Evolutionary conservation across 1,140 invertebrate species (phyloP), one percentile per base, ranked within the genome.

Genomic region (Piezodorus guildinii): DNA sequence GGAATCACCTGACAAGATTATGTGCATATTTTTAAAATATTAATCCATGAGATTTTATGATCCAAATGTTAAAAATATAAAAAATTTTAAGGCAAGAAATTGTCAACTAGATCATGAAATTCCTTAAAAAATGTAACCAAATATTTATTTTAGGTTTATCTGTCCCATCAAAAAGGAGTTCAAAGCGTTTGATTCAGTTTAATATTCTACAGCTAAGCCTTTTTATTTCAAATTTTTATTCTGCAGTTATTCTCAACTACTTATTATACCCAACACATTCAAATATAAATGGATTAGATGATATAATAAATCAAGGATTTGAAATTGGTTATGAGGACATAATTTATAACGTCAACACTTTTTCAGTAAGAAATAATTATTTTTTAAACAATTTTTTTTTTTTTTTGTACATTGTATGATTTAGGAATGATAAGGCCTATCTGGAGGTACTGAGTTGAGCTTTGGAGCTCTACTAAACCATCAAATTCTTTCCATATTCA

Each of bases 251-350:
- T 39, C 23, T 63, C 1, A 39, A 27, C 19, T 63, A 30, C 23
- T 43, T 63, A 14, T 21, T 63, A 16, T 51, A n/a, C 14, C 62
- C 62, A n/a, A 51, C 49, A 4, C 62, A 15, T n/a, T 52, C 14
- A 16, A 63, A 25, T 8, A 63, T 63, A 4, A 52, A 52, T 14
- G 25, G 19, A 15, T 19, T 63, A 0, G 34, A 52, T 9, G 44
- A 54, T 17, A 16, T 54, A 2, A 54, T 56, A 10, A 25, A 54
- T 9, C 25, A 43, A 16, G 23, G 19, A 3, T 52, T 63, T 3
- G 3, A 23, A 2, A n/a, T 63, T 27, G 43, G 49, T n/a, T 23
- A 30, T 19, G 62, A 63, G 54, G 39, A 63, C 2, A 17, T 27
- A 12, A 3, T 23, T 15, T 58, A 58, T 34, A 58, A 25, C n/a